These are phyloP conservation scores for Pteropus alecto DNA, from an alignment of 2,113 vertebrate species.

Conservation along the genomic window DNA sequence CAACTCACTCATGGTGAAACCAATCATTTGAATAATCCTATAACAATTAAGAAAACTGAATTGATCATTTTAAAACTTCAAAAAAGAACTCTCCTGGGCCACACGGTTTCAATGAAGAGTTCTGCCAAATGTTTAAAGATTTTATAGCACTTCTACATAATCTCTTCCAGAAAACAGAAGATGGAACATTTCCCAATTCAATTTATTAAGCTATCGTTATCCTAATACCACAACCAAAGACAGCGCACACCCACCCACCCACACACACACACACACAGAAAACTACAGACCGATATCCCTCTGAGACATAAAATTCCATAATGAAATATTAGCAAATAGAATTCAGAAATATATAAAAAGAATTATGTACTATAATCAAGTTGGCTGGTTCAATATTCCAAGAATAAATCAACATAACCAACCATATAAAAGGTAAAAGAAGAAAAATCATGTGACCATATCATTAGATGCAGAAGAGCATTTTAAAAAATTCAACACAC, in stretches of 20 bases:
- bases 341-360: not conserved
- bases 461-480: not conserved
- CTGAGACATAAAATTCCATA: not conserved
- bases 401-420: not conserved
- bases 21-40: not conserved
- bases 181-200: not conserved
- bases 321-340: not conserved
- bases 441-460: not conserved
- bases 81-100: not conserved
- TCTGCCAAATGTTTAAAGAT: not conserved
- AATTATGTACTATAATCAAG: not conserved
- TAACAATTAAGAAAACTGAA: not conserved
- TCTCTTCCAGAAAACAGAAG: not conserved
- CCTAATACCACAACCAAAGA: not conserved
- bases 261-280: not conserved
- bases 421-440: not conserved
- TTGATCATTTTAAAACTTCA: not conserved
- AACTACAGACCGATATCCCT: not conserved
- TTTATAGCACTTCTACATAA: not conserved
- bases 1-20: not conserved
- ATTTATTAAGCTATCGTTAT: conserved; percentile 2
- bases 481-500: not conserved
- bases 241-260: not conserved
- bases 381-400: not conserved
- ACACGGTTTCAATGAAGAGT: not conserved